phyloP scores from a whole-genome alignment of 2,797 vertebrate species.

The Neomorphus geoffroyi region DNA sequence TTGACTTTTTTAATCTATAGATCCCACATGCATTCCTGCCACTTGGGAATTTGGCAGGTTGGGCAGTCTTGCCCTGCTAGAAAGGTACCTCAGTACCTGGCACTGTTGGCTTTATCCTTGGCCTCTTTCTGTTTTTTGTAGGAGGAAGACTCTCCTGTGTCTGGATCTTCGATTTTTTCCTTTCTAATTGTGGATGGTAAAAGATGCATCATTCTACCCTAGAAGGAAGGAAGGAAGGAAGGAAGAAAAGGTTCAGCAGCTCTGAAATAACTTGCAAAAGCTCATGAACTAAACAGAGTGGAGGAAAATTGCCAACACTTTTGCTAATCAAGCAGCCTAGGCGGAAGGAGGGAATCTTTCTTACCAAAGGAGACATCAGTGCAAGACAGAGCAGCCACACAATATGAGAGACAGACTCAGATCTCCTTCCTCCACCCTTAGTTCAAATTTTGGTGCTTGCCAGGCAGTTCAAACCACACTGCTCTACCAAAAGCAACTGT shows the following conservation, averaged over 20 bases:
- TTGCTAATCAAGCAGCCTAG: not conserved
- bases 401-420: accelerated
- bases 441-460: not conserved
- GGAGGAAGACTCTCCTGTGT: constrained; percentile 78
- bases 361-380: not conserved
- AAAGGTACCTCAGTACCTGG: constrained; percentile 79
- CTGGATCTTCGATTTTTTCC: constrained; percentile 76
- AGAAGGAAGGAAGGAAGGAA: not conserved
- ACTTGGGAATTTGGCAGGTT: not conserved
- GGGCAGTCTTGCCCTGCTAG: not conserved
- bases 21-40: not conserved
- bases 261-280: not conserved
- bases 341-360: not conserved
- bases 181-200: constrained; percentile 92
- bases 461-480: not conserved
- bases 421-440: not conserved
- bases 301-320: not conserved
- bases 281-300: accelerated
- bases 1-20: not conserved
- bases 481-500: not conserved
- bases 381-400: not conserved
- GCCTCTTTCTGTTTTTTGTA: constrained; percentile 91
- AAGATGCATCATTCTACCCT: constrained; percentile 94
- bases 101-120: constrained; percentile 89
- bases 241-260: not conserved